Evolutionary conservation across 1,140 invertebrate genomes (phyloP), one percentile per base, ranked within the genome.

Genomic region (Nasonia vitripennis): DNA sequence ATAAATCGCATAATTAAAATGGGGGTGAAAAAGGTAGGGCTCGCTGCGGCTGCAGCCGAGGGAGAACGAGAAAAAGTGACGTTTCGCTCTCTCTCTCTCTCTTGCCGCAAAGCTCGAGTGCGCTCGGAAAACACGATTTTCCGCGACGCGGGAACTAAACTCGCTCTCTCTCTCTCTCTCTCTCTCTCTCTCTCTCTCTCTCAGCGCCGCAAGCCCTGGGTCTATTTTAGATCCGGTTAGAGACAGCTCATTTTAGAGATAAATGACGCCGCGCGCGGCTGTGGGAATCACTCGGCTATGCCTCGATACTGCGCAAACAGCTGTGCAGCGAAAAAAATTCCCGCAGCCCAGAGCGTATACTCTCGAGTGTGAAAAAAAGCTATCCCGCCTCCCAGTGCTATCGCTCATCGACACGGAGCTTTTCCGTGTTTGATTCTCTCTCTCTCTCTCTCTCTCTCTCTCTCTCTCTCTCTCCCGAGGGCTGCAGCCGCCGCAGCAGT

Each of bases 181-280:
- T 27, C 27, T 27, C 27, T 27, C 27, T 27, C 27, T 1, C 27
- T 27, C 27, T 27, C 27, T 37, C 34, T 37, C 34, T 37, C 34
- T 37, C 34, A 5, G 4, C 55, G 17, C 20, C 20, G 17, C 55
- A 62, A 62, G 20, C 55, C 20, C 1, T n/a, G 77, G 45, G 20
- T 37, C 48, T 78, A 78, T 78, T 78, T 78, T 55, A 55, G 45
- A 78, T 78, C 77, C 34, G 45, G 48, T 55, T 78, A n/a, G 6
- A 27, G 31, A 20, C 77, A 78, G 77, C 77, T 78, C 77, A 78
- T 78, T 78, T 78, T 2, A 34, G 27, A 78, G 77, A 78, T 55
- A 77, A 77, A 77, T 37, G 41, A 45, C 37, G 74, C 14, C 14
- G 34, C 34, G 34, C 27, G 27, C 27, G 23, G 14, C 55, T n/a